Base-by-base conservation (phyloP, 2,113 vertebrate species). In the Bubalus kerabau region DNA sequence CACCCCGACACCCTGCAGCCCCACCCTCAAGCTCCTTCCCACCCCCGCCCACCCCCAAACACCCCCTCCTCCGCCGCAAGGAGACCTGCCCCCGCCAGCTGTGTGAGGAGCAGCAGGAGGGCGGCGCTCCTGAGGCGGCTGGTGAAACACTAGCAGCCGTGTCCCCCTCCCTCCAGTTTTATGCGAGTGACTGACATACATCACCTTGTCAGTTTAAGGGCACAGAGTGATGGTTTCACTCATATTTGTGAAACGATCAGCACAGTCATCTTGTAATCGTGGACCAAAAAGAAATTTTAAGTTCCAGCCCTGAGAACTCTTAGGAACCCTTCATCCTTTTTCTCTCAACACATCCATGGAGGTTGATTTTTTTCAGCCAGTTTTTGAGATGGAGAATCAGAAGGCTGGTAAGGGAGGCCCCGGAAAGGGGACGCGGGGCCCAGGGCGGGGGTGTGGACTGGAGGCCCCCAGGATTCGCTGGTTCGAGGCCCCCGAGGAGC, bases 161-260 rank as follows among this genome's bases (percentile, higher is more conserved):
- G 28, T 1, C 17, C 6, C 21, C 15, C 30, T 48, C 11, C 12
- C 12, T 4, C 19, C 30, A 52, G 78, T 7, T n/a, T n/a, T 4
- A 12, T 4, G 32, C 13, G 6, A 23, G 19, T 1, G 50, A 50
- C 46, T 50, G 78, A 1, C 32, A 12, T 2, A 0, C 19, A 7
- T 8, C 80, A 17, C 80, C 32, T 6, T 8, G 50, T 23, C 32
- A 23, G 80, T 5, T 81, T 24, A 23, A 24, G 80, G 30, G 50
- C 2, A n/a, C 80, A 24, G 80, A 6, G 3, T 2, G 50, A 23
- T 1, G 11, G 80, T 24, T 19, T 36, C 50, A 14, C 21, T n/a
- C 80, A 8, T 17, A 3, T 14, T 7, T 82, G 30, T 23, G 80
- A n/a, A 7, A 23, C 2, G 5, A n/a, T 54, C 80, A 23, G 6